Base-by-base conservation (phyloP, 1,140 invertebrate genomes). In the Aphelinus certus region DNA sequence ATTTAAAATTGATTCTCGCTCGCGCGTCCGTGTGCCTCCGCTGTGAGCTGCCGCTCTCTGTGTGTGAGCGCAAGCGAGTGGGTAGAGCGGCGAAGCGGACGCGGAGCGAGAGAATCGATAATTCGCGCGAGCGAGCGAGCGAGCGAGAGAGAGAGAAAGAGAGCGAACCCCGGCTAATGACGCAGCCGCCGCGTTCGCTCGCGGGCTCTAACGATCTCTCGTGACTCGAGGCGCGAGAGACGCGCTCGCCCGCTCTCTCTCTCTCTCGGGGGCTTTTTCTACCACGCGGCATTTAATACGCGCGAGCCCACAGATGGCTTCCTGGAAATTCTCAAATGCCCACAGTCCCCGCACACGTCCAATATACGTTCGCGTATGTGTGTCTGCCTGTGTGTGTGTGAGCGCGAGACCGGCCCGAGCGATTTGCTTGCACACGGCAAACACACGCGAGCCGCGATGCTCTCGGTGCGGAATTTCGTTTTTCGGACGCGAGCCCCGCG, bases 151-250 rank as follows among this genome's bases (percentile, higher is more conserved):
- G 55, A 45, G 53, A 45, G 51, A 48, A 60, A 47, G 43, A 45
- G 65, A 46, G 10, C 43, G 51, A 55, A 48, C 64, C 53, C 56
- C 43, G 69, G 62, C 60, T 60, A 71, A 66, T 72, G 57, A 73
- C 53, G 62, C 76, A 75, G 73, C 62, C 71, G 71, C 69, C 67
- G 7, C 64, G 62, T 61, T 51, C 7, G 48, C 70, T 63, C 56
- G 55, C 26, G 68, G 56, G 56, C 65, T 75, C 72, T 78, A 78
- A 65, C 71, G 71, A 67, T 78, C 75, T 26, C 26, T 67, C 73
- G 67, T 76, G 77, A 71, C 51, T 78, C 1, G 68, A 70, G 68
- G 75, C 75, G 74, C 75, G 75, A 75, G 76, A 46, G 67, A 2
- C n/a, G 51, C 65, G 10, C 1, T 42, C 7, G 42, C 7, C n/a